Conservation (phyloP, 1,140 invertebrate genomes). For the Formica selysi region DNA sequence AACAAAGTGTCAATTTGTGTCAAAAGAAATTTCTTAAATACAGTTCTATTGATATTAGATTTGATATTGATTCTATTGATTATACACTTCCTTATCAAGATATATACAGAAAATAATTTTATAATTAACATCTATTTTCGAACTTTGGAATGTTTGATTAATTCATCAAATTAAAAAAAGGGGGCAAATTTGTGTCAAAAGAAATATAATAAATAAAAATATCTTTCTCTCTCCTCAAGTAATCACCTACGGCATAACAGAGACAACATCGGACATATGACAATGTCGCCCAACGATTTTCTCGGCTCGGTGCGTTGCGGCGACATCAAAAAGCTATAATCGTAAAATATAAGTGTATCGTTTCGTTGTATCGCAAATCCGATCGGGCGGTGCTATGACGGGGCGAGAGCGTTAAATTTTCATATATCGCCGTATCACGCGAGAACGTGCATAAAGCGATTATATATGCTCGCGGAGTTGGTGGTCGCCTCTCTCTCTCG, state of each 20-base stretch:
- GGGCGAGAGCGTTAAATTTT: constrained; percentile 39
- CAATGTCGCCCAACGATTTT: not conserved
- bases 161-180: not conserved
- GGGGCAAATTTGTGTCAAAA: too few species aligned
- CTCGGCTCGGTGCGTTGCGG: not conserved
- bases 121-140: too few species aligned
- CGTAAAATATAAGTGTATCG: not conserved
- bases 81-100: too few species aligned
- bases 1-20: not conserved
- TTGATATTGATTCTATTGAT: too few species aligned
- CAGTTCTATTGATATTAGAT: not conserved
- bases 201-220: not conserved
- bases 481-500: constrained; percentile 42
- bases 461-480: constrained; percentile 14
- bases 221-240: too few species aligned
- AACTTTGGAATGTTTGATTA: too few species aligned
- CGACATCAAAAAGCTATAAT: not conserved
- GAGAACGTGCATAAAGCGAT: constrained; percentile 57
- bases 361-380: constrained; percentile 11
- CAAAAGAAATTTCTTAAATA: not conserved
- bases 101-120: too few species aligned
- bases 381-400: constrained; percentile 1
- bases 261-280: not conserved
- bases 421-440: constrained; percentile 4
- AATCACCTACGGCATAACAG: not conserved